A percentile compares a stretch with the other conserved stretches of the same genome.
phyloP scores from a whole-genome alignment of 2,888 invertebrate genomes.

The Clanis bilineata region DNA sequence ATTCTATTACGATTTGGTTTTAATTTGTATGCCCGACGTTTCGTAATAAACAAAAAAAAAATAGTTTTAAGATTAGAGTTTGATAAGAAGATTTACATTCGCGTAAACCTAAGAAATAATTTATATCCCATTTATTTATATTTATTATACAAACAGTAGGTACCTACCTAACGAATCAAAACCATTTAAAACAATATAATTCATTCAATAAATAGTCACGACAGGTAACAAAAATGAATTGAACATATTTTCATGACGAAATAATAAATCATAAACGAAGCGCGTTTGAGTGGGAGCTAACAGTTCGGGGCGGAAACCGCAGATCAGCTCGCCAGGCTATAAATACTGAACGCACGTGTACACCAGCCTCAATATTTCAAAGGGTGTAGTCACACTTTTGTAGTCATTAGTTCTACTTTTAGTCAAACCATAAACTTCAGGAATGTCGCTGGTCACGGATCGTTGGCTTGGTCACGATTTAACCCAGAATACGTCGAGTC shows the following conservation, averaged over 20 bases:
- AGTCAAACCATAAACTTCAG: neutral
- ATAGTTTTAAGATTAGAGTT: no score
- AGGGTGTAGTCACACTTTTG: neutral
- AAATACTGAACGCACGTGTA: conserved; percentile 25
- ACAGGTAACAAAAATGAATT: neutral
- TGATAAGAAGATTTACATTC: no score
- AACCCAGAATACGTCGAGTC: no score
- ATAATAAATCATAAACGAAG: conserved; percentile 4
- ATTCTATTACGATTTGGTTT: no score
- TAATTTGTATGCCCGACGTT: no score
- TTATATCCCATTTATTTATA: no score
- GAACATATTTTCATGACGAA: neutral
- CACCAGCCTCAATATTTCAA: conserved; percentile 20
- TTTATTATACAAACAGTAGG: neutral
- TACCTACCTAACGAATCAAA: neutral
- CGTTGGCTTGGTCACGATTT: neutral
- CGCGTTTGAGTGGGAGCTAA: conserved; percentile 6
- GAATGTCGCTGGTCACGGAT: neutral
- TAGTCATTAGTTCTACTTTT: neutral
- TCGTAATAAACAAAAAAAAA: no score
- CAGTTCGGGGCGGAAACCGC: conserved; percentile 21
- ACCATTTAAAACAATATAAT: conserved; percentile 2
- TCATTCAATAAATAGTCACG: neutral
- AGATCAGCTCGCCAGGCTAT: conserved; percentile 17
- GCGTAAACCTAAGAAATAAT: no score